phyloP scores from a whole-genome alignment of 1,140 invertebrate genomes.

The Pseudomyrmex dendroicus region DNA sequence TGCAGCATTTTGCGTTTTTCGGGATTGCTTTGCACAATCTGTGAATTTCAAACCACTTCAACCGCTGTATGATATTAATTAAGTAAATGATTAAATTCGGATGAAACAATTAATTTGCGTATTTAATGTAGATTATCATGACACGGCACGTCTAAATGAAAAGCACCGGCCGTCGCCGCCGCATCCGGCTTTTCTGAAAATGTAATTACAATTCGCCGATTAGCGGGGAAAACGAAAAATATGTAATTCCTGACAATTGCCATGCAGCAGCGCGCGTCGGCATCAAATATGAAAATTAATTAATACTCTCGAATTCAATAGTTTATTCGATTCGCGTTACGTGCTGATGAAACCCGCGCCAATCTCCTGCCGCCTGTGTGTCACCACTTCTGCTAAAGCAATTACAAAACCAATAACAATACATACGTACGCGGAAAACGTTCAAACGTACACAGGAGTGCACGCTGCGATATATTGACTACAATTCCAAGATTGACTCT shows the following conservation, averaged over 20 bases:
- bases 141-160: constrained; percentile 54
- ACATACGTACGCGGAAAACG: constrained; percentile 22
- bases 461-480: constrained; percentile 5
- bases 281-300: constrained; percentile 61
- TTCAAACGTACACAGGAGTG: constrained; percentile 14
- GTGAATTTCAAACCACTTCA: constrained; percentile 35
- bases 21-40: constrained; percentile 25
- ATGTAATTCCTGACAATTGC: constrained; percentile 60
- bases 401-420: constrained; percentile 54
- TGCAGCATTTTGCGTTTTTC: not conserved
- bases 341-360: constrained; percentile 37
- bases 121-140: constrained; percentile 58
- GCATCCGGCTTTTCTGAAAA: constrained; percentile 51
- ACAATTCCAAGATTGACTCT: constrained; percentile 21
- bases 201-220: constrained; percentile 59
- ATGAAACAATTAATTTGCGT: constrained; percentile 62
- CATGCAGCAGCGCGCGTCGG: constrained; percentile 15
- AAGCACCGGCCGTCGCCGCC: constrained; percentile 31
- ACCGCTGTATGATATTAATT: constrained; percentile 53
- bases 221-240: constrained; percentile 51
- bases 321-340: constrained; percentile 56
- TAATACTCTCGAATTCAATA: constrained; percentile 56
- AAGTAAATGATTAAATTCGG: constrained; percentile 60
- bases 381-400: constrained; percentile 32
- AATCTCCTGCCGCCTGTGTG: constrained; percentile 20